These are phyloP conservation scores for Fragum sueziense DNA, from an alignment of 2,888 invertebrate species.

Conservation along the genomic window DNA sequence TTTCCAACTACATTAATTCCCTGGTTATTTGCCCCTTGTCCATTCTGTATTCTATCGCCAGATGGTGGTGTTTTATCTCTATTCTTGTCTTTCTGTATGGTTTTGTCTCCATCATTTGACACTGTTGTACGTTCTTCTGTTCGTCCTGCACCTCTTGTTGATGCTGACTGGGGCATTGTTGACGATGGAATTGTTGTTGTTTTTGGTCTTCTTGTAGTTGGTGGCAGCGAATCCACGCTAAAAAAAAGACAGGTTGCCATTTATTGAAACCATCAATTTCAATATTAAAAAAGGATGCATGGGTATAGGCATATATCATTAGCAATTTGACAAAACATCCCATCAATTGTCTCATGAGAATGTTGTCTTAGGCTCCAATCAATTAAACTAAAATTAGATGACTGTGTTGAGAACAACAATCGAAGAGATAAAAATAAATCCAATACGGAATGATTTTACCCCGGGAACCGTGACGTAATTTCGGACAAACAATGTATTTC, in stretches of 20 bases:
- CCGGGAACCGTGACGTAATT: background rate
- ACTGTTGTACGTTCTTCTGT: background rate
- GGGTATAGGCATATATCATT: background rate
- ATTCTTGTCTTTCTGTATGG: background rate
- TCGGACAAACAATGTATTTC: background rate
- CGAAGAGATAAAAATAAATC: too few relatives aligned
- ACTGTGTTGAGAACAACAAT: background rate
- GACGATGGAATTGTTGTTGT: background rate
- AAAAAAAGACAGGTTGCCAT: background rate
- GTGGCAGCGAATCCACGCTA: background rate
- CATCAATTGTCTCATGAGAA: background rate
- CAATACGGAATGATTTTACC: background rate
- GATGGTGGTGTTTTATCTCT: background rate
- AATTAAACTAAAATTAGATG: background rate
- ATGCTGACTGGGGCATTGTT: background rate
- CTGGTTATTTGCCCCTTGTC: background rate
- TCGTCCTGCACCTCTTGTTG: background rate
- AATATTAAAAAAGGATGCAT: background rate
- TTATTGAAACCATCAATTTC: background rate
- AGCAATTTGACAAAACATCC: too few relatives aligned
- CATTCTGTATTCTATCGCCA: background rate
- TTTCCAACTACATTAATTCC: background rate
- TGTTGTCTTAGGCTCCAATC: background rate
- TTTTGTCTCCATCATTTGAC: too few relatives aligned
- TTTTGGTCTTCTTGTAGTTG: background rate